Percentiles rank a stretch among this genome's conserved stretches.
Conservation (phyloP, 2,888 invertebrate genomes). For the Drosophila mercatorum region DNA sequence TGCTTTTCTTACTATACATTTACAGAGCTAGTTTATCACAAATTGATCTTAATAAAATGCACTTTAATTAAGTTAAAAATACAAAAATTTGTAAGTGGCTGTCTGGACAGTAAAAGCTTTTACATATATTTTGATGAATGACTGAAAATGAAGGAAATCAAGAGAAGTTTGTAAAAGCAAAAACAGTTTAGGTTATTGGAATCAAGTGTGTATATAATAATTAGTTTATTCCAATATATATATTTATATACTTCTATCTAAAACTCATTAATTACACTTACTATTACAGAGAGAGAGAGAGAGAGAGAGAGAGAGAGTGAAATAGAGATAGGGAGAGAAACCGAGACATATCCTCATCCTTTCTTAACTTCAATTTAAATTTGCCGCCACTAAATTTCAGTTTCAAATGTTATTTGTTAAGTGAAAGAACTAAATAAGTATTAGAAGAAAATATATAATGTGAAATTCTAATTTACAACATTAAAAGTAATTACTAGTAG, state of each 20-base stretch:
- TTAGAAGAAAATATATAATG: neutral
- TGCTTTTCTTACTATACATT: neutral
- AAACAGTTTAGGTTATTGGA: neutral
- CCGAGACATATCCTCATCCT: too few relatives aligned
- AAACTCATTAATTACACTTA: too few relatives aligned
- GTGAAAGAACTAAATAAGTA: neutral
- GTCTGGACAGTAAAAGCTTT: neutral
- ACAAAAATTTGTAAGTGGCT: slow-evolving; percentile 26
- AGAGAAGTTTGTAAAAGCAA: neutral
- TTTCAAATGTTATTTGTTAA: neutral
- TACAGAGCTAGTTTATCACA: slow-evolving; percentile 24
- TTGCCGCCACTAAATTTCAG: neutral
- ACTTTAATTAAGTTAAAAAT: slow-evolving; percentile 71
- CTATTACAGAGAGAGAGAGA: too few relatives aligned
- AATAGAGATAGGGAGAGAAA: too few relatives aligned
- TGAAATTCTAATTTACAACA: neutral
- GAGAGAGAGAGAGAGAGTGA: too few relatives aligned
- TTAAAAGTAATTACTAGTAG: too few relatives aligned
- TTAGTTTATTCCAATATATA: neutral
- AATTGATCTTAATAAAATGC: slow-evolving; percentile 64
- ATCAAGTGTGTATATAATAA: neutral
- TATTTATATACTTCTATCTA: neutral
- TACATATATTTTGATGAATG: neutral
- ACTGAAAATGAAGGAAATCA: neutral
- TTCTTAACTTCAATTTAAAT: too few relatives aligned